phyloP scores from a whole-genome alignment of 2,888 invertebrate genomes.

The Tetanocera ferruginea region DNA sequence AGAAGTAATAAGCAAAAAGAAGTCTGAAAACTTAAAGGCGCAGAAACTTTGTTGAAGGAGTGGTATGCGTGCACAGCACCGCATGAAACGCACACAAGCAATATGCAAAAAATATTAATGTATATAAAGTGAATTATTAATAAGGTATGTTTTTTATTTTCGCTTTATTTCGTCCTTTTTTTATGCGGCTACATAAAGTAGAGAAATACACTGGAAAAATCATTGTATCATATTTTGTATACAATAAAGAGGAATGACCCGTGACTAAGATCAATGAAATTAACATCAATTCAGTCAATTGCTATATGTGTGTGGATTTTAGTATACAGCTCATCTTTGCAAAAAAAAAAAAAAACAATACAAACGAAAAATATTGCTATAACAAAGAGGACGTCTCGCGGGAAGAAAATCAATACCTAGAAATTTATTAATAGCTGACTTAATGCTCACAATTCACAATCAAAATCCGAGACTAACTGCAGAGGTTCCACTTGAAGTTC shows the following conservation, averaged over 20 bases:
- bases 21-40: not conserved
- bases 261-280: not conserved
- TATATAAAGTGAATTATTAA: not conserved
- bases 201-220: no score
- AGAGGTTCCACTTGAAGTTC: not conserved
- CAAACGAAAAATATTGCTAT: not conserved
- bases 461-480: not conserved
- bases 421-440: constrained; percentile 20
- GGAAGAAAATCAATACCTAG: constrained; percentile 24
- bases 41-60: not conserved
- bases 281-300: no score
- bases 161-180: no score
- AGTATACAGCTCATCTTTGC: no score
- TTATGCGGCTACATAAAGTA: no score
- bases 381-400: not conserved
- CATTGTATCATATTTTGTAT: no score
- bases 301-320: no score
- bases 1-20: not conserved
- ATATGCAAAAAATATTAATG: not conserved
- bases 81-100: constrained; percentile 4
- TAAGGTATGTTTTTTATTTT: no score
- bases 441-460: constrained; percentile 14
- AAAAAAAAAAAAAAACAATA: not conserved
- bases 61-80: constrained; percentile 3
- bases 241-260: not conserved